These are phyloP conservation scores for Tyrophagus putrescentiae DNA, from an alignment of 1,140 invertebrate species.

Conservation along the genomic window DNA sequence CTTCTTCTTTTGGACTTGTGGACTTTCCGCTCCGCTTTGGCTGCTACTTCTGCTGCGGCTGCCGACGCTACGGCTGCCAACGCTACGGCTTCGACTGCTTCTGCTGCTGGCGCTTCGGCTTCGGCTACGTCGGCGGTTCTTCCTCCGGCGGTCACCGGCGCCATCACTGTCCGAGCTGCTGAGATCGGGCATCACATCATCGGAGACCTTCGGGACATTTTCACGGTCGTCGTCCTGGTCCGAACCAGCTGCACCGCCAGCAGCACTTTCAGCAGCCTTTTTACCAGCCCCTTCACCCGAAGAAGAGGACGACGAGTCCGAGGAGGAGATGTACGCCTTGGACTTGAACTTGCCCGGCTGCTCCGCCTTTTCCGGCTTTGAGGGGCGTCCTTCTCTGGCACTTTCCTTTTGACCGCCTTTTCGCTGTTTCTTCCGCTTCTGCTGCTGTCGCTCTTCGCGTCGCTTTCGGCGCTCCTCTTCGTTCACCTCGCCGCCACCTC, in stretches of 20 bases:
- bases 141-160: neutral
- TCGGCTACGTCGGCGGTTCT: no score
- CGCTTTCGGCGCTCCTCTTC: conserved; percentile 28
- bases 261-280: neutral
- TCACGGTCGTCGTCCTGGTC: neutral
- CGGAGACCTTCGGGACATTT: neutral
- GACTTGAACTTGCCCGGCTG: conserved; percentile 20
- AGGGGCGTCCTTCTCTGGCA: neutral
- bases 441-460: conserved; percentile 21
- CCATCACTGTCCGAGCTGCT: neutral
- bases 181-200: neutral
- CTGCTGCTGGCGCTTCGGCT: no score
- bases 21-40: no score
- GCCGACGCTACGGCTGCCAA: no score
- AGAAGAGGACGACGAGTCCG: conserved; percentile 6
- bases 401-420: conserved; percentile 19
- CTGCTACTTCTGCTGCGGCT: no score
- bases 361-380: neutral
- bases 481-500: conserved; percentile 17
- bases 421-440: conserved; percentile 16
- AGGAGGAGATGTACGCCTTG: conserved; percentile 18
- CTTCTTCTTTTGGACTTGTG: neutral
- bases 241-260: neutral
- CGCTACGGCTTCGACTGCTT: no score
- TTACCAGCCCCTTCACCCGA: conserved; percentile 7